These are phyloP conservation scores for Moxostoma hubbsi DNA, from an alignment of 2,797 vertebrate species.

Conservation along the genomic window DNA sequence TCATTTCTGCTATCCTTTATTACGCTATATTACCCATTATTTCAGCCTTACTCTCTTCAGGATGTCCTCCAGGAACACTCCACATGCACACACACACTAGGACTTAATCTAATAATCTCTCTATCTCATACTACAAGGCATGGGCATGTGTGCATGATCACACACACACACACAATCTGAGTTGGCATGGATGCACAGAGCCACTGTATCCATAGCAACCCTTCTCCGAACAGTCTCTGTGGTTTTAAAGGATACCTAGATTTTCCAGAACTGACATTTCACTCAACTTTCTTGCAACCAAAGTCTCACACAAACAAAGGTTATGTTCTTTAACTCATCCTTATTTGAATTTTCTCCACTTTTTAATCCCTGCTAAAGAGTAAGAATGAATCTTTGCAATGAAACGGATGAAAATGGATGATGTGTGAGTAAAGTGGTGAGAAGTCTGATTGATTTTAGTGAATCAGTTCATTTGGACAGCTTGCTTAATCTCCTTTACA, in stretches of 20 bases:
- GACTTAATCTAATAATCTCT: conserved; percentile 38
- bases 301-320: not conserved
- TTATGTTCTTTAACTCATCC: not conserved
- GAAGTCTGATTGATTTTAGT: too few relatives aligned
- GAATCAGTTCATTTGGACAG: too few relatives aligned
- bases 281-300: conserved; percentile 2
- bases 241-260: not conserved
- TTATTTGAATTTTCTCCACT: not conserved
- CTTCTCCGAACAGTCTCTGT: conserved; percentile 23
- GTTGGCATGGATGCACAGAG: conserved; percentile 41
- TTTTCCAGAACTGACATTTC: conserved; percentile 7
- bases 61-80: not conserved
- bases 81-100: not conserved
- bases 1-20: conserved; percentile 6
- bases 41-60: not conserved
- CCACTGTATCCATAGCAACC: conserved; percentile 55
- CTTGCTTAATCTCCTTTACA: too few relatives aligned
- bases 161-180: conserved; percentile 8
- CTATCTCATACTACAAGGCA: conserved; percentile 26
- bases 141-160: conserved; percentile 25
- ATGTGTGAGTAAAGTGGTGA: too few relatives aligned
- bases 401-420: too few relatives aligned
- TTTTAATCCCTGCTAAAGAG: conserved; percentile 11
- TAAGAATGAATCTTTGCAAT: too few relatives aligned
- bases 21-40: not conserved